Base-by-base conservation (phyloP, 2,888 invertebrate species). In the Mycalesis mineus region DNA sequence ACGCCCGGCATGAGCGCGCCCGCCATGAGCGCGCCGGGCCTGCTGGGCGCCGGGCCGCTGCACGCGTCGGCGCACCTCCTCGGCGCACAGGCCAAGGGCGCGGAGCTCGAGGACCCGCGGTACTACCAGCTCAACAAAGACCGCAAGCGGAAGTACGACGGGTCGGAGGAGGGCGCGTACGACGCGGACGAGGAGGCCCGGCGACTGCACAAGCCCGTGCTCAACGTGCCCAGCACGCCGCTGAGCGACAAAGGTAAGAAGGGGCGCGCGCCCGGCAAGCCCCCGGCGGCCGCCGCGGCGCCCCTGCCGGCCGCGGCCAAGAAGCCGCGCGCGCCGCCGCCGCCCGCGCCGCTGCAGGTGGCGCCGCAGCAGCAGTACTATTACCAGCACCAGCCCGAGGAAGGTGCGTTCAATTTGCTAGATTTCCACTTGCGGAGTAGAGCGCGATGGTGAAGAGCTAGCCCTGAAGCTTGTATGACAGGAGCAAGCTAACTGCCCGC, bases 41-140 rank as follows among this genome's bases (percentile, higher is more conserved):
- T 91, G 65, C 75, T 87, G 66, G 88, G 88, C 61, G 76, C 83
- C 58, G 86, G 87, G 67, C 88, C 90, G 72, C 80, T 77, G 79
- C 91, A 75, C 73, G 77, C 82, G 62, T 79, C 83, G 58, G 77
- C 81, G 42, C 65, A 80, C 68, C 75, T 80, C 71, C 82, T 80
- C 67, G 75, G 68, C 69, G 77, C 72, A 61, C 84, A 79, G 63
- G 67, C 85, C 60, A 88, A 90, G 66, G 80, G 80, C 55, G 89
- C 90, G 36, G 92, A 92, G 55, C 84, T 92, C 73, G 93, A 95
- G 65, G 94, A 95, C 81, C 93, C 94, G 11, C 88, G 94, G 54
- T 94, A 94, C 75, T 94, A 94, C 78, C 93, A 93, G 45, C 78
- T 94, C 67, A 93, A 94, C 56, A 95, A 94, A 74, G 94, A 94